Conservation (phyloP, 2,113 vertebrate species). For the Corythornis madagascariensis region DNA sequence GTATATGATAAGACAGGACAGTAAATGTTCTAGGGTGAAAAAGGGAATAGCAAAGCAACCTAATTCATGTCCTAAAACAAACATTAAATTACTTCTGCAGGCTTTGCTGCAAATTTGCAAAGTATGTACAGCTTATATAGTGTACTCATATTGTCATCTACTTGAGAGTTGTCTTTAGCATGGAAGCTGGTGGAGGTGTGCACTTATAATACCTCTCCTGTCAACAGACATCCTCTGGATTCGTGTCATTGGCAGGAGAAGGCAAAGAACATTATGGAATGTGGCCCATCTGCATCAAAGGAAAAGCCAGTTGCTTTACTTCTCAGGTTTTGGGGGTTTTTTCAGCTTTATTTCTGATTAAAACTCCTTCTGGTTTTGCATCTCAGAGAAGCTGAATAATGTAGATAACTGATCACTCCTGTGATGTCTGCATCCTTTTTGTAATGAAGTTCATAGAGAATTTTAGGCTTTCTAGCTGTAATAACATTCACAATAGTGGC, state of each 20-base stretch:
- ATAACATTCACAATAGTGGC: neutral
- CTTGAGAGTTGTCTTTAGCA: neutral
- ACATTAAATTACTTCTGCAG: neutral
- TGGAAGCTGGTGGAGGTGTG: fast-evolving
- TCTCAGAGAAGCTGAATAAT: neutral
- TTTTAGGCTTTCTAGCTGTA: neutral
- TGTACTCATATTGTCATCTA: neutral
- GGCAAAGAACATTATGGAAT: neutral
- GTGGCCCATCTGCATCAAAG: neutral
- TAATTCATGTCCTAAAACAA: neutral
- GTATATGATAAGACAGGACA: neutral
- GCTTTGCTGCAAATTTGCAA: neutral
- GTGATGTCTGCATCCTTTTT: neutral
- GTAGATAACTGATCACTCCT: neutral
- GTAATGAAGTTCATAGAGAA: neutral
- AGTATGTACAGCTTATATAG: neutral
- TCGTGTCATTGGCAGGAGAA: neutral
- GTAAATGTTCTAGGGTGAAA: neutral
- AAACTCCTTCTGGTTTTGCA: neutral
- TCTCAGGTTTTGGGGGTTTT: neutral
- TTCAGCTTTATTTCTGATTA: neutral
- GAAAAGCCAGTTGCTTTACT: neutral
- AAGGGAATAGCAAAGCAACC: neutral
- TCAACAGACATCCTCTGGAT: neutral
- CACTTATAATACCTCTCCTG: neutral